Percentiles rank a stretch among this genome's conserved stretches.
These are phyloP conservation scores for Neoitamus cyanurus DNA, from an alignment of 2,888 invertebrate genomes.

Conservation along the genomic window DNA sequence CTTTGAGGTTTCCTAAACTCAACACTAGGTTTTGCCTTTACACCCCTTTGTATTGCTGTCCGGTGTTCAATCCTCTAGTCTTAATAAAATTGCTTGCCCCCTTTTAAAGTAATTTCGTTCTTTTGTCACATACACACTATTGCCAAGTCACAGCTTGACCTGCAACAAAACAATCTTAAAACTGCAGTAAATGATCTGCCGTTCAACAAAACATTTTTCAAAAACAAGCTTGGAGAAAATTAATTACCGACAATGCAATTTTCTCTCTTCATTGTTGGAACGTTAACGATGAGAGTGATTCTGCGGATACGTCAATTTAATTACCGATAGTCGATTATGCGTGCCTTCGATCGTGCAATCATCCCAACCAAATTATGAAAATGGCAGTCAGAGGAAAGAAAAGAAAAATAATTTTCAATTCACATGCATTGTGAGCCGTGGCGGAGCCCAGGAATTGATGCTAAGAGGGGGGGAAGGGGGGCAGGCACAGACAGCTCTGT, in stretches of 20 bases:
- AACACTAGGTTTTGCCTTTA: no score
- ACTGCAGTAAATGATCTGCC: not conserved
- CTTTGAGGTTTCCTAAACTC: no score
- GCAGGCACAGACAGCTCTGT: no score
- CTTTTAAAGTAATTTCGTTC: no score
- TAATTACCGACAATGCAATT: not conserved
- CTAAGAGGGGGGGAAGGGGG: no score
- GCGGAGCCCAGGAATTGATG: no score
- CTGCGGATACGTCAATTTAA: not conserved
- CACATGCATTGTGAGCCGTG: no score
- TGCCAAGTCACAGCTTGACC: not conserved
- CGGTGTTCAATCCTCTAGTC: no score
- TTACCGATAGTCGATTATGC: not conserved
- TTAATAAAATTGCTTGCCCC: no score
- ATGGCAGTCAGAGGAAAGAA: not conserved
- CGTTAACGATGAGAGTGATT: not conserved
- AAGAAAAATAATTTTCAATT: not conserved
- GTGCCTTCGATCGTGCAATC: not conserved
- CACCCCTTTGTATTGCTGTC: no score
- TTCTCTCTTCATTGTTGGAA: not conserved
- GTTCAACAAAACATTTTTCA: not conserved
- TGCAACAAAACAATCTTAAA: not conserved
- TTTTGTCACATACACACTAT: no score
- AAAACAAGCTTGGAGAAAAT: not conserved
- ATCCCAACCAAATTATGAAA: not conserved